Conservation (phyloP, 2,113 vertebrate genomes). For the Thomomys bottae region DNA sequence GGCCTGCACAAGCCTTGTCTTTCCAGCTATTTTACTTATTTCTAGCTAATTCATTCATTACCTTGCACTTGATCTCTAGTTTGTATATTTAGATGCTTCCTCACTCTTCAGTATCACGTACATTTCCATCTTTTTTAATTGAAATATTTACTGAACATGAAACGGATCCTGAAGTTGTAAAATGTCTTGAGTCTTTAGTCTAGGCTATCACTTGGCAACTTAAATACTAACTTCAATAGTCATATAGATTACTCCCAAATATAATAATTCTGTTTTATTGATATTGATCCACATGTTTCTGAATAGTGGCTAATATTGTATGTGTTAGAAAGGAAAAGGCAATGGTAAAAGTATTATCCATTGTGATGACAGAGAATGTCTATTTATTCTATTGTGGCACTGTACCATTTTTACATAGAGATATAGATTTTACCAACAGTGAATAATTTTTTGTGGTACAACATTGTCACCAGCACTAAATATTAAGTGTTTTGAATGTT, state of each 20-base stretch:
- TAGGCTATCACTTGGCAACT: not conserved
- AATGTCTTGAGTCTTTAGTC: not conserved
- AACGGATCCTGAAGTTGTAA: not conserved
- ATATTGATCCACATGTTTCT: not conserved
- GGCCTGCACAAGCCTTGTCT: not conserved
- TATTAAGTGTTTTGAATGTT: too few species aligned
- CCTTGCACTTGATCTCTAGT: not conserved
- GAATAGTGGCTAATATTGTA: not conserved
- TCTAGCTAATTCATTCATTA: not conserved
- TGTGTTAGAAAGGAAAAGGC: too few species aligned
- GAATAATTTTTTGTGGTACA: too few species aligned
- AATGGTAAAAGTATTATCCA: too few species aligned
- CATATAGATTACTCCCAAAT: not conserved
- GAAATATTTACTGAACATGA: not conserved
- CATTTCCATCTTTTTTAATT: not conserved
- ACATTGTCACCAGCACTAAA: too few species aligned
- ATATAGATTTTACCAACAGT: too few species aligned
- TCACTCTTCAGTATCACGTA: not conserved
- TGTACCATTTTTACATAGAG: too few species aligned
- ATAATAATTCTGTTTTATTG: not conserved
- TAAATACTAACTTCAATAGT: not conserved
- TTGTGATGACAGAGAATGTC: too few species aligned
- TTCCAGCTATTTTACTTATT: too few species aligned
- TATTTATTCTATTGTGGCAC: too few species aligned
- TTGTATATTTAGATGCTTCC: not conserved